A percentile compares a stretch with the other conserved stretches of the same genome.
phyloP scores from a whole-genome alignment of 2,888 invertebrate species.

The Eupithecia dodoneata region DNA sequence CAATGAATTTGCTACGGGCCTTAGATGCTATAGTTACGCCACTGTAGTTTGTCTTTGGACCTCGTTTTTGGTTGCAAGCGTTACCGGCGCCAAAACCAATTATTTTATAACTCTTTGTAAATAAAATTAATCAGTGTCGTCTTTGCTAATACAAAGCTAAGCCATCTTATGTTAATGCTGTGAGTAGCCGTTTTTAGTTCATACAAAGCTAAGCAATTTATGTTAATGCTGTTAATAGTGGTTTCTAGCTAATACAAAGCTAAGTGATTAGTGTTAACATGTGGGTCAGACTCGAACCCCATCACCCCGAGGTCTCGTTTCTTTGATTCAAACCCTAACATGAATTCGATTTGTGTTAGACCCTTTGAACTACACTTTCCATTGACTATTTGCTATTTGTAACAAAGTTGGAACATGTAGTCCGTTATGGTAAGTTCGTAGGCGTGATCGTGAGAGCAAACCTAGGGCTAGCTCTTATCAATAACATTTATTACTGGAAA shows the following conservation, averaged over 20 bases:
- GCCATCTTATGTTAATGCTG: too few species aligned
- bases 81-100: too few species aligned
- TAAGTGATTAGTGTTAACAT: not conserved
- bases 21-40: too few species aligned
- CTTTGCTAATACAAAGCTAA: too few species aligned
- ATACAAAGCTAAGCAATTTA: too few species aligned
- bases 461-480: constrained; percentile 37
- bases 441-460: constrained; percentile 46
- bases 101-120: too few species aligned
- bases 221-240: not conserved
- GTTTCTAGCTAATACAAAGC: not conserved
- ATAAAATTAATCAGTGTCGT: too few species aligned
- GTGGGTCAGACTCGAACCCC: not conserved
- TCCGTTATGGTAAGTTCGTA: constrained; percentile 29
- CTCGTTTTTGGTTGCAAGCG: too few species aligned
- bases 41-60: too few species aligned
- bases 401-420: constrained; percentile 10
- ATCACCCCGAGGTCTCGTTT: not conserved
- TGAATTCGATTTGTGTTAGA: constrained; percentile 17
- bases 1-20: too few species aligned
- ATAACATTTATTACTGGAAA: constrained; percentile 34
- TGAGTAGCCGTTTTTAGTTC: too few species aligned
- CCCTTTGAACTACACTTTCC: constrained; percentile 18
- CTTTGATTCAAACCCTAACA: not conserved
- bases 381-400: constrained; percentile 18